Evolutionary conservation across 2,113 vertebrate genomes (phyloP), one percentile per base, ranked within the genome.

Genomic region (Thinocorus orbignyianus): DNA sequence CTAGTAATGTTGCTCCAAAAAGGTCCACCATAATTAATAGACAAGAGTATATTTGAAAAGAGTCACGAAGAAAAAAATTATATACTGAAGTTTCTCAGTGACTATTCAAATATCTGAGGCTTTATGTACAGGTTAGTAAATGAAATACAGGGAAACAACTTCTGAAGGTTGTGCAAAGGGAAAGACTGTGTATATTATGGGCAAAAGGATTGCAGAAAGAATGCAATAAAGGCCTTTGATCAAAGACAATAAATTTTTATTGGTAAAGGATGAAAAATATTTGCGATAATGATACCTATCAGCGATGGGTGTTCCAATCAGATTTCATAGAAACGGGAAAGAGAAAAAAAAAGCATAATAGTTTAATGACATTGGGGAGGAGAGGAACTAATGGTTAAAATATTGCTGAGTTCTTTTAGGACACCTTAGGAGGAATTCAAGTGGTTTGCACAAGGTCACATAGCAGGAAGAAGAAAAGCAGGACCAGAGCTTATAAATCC

Each of bases 401-500:
- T 48, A 83, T 11, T 49, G 15, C 68, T 71, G n/a, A 81, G 62
- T 87, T 88, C 49, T 58, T 91, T 83, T 86, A 66, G 51, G 48
- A 57, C 8, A 73, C 25, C 19, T 42, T 65, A 30, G n/a, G 54
- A 85, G 26, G 33, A 86, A 79, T 71, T 71, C 33, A 60, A 86
- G 42, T 68, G 14, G 17, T 73, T 90, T 86, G 55, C 35, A 44
- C 22, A 62, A 35, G 41, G 37, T 71, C 69, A 84, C 0, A 0
- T 33, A 88, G 80, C 55, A 89, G 39, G 28, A 62, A 39, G 60
- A 60, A 90, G 52, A 49, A 92, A 69, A 78, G 55, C 7, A 70
- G 55, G 44, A 86, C 46, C 72, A 82, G 58, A 90, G 41, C 10
- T 92, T 90, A 35, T 48, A 71, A 81, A 81, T 84, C 35, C 58